Base-by-base conservation (phyloP, 2,113 vertebrate genomes). In the Ochotona princeps region DNA sequence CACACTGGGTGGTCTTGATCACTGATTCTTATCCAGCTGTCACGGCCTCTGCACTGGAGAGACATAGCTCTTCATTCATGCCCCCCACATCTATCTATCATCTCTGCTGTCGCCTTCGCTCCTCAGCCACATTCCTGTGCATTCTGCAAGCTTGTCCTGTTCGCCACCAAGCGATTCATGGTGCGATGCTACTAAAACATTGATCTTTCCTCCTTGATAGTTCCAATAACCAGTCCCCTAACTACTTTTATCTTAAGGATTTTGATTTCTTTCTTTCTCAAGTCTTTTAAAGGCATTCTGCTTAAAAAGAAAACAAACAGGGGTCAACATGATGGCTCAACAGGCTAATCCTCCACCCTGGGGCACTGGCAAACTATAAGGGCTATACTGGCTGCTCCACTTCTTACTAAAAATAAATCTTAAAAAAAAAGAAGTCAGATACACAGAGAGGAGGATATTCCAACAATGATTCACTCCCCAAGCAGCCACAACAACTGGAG, bases 191-290 rank as follows among this genome's bases (percentile, higher is more conserved):
- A 57, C 1, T 17, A 67, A 86, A 74, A 89, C n/a, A 47, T 63
- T 32, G n/a, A 25, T 66, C 28, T 11, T 20, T 84, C 28, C 83
- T 89, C 28, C 49, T 38, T 74, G 66, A 69, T 67, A n/a, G 49
- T 21, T 51, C 30, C 66, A 66, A 60, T 32, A 86, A 89, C 32
- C 65, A 78, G 30, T 79, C 65, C 2, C 14, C 74, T 76, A 67
- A 78, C 20, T 79, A 83, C 49, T 83, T 91, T 20, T 21, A 75
- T 51, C 61, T 49, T 90, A 87, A 72, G 73, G 69, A 83, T 72
- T 74, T 94, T 23, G n/a, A 74, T 73, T 88, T 91, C 60, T 72
- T 63, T 94, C 72, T 67, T 49, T 60, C 17, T 70, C 26, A 65
- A 75, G 20, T 70, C 51, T 21, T 38, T 88, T 28, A 65, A 78